Conservation (phyloP, 2,113 vertebrate species). For the Myrmecophaga tridactyla region DNA sequence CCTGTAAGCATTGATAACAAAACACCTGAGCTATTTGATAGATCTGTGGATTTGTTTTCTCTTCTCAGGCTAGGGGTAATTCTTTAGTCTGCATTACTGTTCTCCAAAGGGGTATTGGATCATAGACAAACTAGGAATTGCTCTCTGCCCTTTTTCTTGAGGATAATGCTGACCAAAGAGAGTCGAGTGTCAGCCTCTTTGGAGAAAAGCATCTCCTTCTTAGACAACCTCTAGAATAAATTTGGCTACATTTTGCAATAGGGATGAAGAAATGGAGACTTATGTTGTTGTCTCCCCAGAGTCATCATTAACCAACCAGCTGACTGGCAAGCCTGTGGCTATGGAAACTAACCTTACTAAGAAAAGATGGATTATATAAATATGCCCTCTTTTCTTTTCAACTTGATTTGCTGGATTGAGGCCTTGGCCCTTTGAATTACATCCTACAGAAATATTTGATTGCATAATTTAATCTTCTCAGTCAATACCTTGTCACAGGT, state of each 20-base stretch:
- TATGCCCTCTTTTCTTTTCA: constrained; percentile 48
- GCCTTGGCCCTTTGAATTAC: constrained; percentile 46
- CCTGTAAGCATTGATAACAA: neutral
- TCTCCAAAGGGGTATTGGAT: neutral
- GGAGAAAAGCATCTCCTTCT: constrained; percentile 11
- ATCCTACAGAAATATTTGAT: constrained; percentile 49
- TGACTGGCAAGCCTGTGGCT: constrained; percentile 44
- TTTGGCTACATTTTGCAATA: constrained; percentile 55
- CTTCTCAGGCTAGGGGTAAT: neutral
- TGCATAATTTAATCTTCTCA: constrained; percentile 53
- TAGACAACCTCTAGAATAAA: constrained; percentile 34
- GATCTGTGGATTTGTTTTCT: neutral
- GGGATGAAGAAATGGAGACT: constrained; percentile 8
- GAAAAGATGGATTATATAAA: constrained; percentile 54
- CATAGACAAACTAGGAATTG: constrained; percentile 27
- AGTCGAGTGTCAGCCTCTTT: neutral
- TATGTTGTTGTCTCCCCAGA: constrained; percentile 24
- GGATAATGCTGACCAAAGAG: neutral
- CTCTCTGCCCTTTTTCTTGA: neutral
- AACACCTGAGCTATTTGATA: neutral
- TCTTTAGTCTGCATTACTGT: neutral
- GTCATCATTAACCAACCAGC: constrained; percentile 60
- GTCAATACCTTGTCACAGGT: constrained; percentile 50
- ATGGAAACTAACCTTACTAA: constrained; percentile 45
- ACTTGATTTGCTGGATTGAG: constrained; percentile 54